phyloP scores from a whole-genome alignment of 2,888 invertebrate species.

The Drosophila neonasuta region DNA sequence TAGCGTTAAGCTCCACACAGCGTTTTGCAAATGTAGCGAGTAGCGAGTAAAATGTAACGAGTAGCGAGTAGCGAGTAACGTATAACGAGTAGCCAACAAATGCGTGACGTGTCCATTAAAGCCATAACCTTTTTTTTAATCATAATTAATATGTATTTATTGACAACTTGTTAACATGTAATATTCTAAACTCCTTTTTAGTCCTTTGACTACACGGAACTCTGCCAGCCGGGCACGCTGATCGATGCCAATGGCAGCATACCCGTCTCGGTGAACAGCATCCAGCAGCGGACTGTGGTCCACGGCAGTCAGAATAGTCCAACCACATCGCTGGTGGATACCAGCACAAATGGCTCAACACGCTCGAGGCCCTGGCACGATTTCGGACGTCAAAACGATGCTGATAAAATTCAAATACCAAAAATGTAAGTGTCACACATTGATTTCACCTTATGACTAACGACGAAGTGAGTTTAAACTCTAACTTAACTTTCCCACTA shows the following conservation, averaged over 20 bases:
- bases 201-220: slow-evolving; percentile 96
- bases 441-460: neutral
- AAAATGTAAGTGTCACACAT: slow-evolving; percentile 93
- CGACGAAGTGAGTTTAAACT: neutral
- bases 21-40: neutral
- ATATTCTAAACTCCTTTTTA: slow-evolving; percentile 79
- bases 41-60: slow-evolving; percentile 22
- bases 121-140: neutral
- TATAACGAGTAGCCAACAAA: neutral
- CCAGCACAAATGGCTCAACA: slow-evolving; percentile 85
- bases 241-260: slow-evolving; percentile 84
- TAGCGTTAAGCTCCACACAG: neutral
- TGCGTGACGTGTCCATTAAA: slow-evolving; percentile 51
- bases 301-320: slow-evolving; percentile 83
- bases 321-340: slow-evolving; percentile 84
- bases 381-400: slow-evolving; percentile 95
- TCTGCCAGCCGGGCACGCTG: slow-evolving; percentile 87
- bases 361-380: slow-evolving; percentile 96
- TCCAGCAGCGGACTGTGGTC: slow-evolving; percentile 83
- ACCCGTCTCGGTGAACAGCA: slow-evolving; percentile 83
- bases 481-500: neutral
- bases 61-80: slow-evolving; percentile 20
- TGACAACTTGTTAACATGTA: neutral
- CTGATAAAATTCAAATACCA: slow-evolving; percentile 98
- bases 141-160: neutral